phyloP scores from a whole-genome alignment of 2,888 invertebrate species.

The Phaonia tiefii region DNA sequence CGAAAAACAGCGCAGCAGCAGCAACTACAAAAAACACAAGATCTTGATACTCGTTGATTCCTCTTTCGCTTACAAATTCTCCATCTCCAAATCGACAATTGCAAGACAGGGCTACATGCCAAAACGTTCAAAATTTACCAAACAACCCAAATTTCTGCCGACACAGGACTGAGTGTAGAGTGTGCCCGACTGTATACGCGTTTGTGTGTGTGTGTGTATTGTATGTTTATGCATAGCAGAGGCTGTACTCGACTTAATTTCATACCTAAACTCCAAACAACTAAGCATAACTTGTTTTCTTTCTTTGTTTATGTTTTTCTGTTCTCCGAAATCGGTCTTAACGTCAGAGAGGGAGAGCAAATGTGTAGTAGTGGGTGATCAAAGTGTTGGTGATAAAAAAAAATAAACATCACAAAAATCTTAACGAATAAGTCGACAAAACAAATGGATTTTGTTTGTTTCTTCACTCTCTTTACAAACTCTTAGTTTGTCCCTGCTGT shows the following conservation, averaged over 20 bases:
- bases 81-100: conserved; percentile 56
- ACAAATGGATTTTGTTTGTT: neutral
- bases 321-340: neutral
- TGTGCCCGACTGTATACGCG: too few species aligned
- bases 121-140: conserved; percentile 7
- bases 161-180: neutral
- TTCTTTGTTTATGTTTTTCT: neutral
- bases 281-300: neutral
- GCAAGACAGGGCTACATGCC: conserved; percentile 34
- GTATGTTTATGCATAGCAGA: conserved; percentile 22
- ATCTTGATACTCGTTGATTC: conserved; percentile 32
- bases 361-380: too few species aligned
- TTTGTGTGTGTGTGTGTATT: conserved; percentile 3
- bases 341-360: neutral
- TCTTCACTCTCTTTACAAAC: neutral
- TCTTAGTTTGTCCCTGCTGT: neutral
- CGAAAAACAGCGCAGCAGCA: conserved; percentile 45
- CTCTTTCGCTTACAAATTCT: conserved; percentile 46
- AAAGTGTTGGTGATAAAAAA: too few species aligned
- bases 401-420: neutral
- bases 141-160: conserved; percentile 34
- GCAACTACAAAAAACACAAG: conserved; percentile 22
- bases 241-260: conserved; percentile 46
- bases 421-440: conserved; percentile 12
- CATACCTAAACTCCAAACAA: neutral